A percentile compares a stretch with the other conserved stretches of the same genome.
phyloP scores from a whole-genome alignment of 2,888 invertebrate species.

The Actias luna region DNA sequence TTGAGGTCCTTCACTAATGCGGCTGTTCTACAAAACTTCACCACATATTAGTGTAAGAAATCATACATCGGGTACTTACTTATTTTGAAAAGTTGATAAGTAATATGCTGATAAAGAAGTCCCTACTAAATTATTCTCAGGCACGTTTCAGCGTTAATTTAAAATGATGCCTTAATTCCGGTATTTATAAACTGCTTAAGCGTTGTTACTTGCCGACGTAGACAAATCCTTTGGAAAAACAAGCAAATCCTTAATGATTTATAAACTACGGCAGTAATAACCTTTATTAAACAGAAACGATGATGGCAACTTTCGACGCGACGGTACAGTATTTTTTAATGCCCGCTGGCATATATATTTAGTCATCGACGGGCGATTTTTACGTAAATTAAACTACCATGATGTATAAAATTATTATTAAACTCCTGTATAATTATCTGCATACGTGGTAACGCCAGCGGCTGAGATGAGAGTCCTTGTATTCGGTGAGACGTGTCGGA shows the following conservation, averaged over 20 bases:
- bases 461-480: no score
- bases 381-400: no score
- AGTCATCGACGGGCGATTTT: no score
- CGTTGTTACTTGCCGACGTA: not conserved
- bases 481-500: no score
- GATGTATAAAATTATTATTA: no score
- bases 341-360: no score
- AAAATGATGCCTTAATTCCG: not conserved
- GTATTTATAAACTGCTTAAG: slow-evolving; percentile 1
- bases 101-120: not conserved
- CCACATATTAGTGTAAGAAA: not conserved
- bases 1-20: not conserved
- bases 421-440: no score
- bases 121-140: not conserved
- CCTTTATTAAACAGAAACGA: no score
- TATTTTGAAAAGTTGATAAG: not conserved
- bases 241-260: not conserved
- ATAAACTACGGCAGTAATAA: not conserved
- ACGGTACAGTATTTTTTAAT: no score
- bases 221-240: not conserved
- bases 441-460: no score
- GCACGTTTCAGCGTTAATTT: not conserved
- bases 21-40: no score
- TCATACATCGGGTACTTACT: not conserved
- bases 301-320: no score